phyloP scores from a whole-genome alignment of 53 echinoderm and acorn worm genomes.

The Holothuria leucospilota region DNA sequence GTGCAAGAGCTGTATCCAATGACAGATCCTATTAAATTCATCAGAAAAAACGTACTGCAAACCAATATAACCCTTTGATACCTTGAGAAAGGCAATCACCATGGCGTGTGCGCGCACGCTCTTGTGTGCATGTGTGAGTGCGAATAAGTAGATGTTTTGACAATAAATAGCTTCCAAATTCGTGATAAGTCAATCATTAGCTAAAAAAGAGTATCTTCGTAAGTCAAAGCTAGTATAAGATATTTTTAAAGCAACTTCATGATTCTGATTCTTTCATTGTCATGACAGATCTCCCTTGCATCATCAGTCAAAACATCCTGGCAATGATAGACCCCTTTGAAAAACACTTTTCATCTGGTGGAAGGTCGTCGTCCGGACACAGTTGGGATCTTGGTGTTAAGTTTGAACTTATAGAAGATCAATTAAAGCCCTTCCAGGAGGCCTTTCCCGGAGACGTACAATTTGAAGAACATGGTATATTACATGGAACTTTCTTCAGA shows the following conservation, averaged over 20 bases:
- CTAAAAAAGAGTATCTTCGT: no score
- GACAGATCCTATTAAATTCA: no score
- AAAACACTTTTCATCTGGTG: conserved; percentile 1
- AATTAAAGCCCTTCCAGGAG: conserved; percentile 7
- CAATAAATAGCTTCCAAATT: no score
- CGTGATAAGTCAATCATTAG: no score
- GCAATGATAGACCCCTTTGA: conserved; percentile 49
- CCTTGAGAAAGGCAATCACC: no score
- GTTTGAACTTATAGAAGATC: neutral
- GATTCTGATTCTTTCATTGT: no score
- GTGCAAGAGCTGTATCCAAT: no score
- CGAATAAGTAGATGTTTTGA: no score
- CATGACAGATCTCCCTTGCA: conserved; percentile 33
- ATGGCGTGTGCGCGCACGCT: no score
- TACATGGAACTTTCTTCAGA: conserved; percentile 11
- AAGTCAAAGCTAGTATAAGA: no score
- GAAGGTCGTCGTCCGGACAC: neutral
- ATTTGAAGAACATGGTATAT: neutral
- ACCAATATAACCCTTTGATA: no score
- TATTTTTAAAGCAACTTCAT: neutral
- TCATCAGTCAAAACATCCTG: conserved; percentile 9
- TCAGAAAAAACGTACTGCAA: no score
- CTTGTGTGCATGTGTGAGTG: neutral
- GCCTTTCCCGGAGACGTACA: neutral
- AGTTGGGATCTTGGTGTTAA: neutral